These are phyloP conservation scores for Dryocosmus kuriphilus DNA, from an alignment of 2,888 invertebrate genomes.

Conservation along the genomic window DNA sequence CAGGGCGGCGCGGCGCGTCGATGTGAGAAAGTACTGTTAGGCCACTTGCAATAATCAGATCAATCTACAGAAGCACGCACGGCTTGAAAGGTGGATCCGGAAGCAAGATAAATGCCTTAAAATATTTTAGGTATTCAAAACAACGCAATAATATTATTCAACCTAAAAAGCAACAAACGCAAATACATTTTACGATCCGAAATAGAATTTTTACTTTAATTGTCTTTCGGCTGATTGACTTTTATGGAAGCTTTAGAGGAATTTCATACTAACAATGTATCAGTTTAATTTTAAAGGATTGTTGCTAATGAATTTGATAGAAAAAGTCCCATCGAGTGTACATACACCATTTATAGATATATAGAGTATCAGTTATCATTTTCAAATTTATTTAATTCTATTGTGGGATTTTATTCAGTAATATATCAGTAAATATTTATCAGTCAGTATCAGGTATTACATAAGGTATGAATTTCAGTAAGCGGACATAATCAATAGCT, in stretches of 20 bases:
- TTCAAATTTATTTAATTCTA: background rate
- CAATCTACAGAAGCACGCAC: slow-evolving; percentile 7
- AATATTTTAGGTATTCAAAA: background rate
- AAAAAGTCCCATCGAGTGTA: too few species aligned
- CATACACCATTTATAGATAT: too few species aligned
- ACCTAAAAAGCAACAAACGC: too few species aligned
- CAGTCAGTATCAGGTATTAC: too few species aligned
- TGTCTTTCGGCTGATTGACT: too few species aligned
- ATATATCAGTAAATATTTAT: background rate
- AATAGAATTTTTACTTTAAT: too few species aligned
- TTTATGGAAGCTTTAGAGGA: too few species aligned
- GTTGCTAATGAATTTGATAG: too few species aligned
- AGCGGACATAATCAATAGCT: background rate
- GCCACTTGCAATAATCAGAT: slow-evolving; percentile 14
- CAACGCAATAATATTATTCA: background rate
- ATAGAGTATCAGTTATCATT: background rate
- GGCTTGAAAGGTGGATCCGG: background rate
- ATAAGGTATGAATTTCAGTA: background rate
- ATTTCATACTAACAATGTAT: background rate
- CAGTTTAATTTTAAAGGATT: background rate
- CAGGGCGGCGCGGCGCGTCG: background rate
- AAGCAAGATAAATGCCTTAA: background rate
- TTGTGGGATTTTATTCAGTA: background rate
- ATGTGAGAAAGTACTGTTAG: background rate
- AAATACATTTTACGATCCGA: too few species aligned